Percentiles rank a stretch among this genome's conserved stretches.
phyloP scores from a whole-genome alignment of 2,113 vertebrate genomes.

The Leptosomus discolor region DNA sequence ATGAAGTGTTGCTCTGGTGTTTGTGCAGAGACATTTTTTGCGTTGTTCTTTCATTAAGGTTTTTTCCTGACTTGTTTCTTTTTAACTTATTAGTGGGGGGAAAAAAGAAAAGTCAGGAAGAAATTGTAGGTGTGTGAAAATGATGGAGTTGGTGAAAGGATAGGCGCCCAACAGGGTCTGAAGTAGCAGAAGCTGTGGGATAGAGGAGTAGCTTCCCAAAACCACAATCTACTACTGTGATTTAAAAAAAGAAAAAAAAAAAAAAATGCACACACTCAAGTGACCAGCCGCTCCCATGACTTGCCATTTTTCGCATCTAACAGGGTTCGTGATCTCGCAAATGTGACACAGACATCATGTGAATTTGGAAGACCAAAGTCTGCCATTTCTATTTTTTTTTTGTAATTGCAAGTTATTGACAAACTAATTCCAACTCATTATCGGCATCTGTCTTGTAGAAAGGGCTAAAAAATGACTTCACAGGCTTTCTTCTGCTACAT shows the following conservation, averaged over 20 bases:
- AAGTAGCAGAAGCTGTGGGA: neutral
- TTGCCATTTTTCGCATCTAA: neutral
- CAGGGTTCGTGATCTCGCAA: rapidly evolving
- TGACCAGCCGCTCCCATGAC: neutral
- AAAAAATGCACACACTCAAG: rapidly evolving
- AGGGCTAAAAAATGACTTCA: neutral
- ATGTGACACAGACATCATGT: neutral
- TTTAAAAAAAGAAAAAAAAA: neutral
- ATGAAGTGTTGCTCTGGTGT: neutral
- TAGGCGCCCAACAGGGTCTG: neutral
- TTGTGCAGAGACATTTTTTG: neutral
- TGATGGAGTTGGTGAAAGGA: neutral
- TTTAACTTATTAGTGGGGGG: neutral
- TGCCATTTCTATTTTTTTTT: neutral
- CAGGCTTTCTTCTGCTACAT: neutral
- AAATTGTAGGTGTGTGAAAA: neutral
- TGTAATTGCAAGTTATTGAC: neutral
- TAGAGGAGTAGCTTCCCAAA: neutral
- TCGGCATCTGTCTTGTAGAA: neutral
- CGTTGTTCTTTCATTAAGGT: neutral
- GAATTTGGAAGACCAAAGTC: neutral
- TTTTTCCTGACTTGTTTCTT: neutral
- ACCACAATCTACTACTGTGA: neutral
- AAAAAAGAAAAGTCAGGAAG: neutral
- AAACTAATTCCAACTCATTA: neutral